A percentile compares a stretch with the other conserved stretches of the same genome.
These are phyloP conservation scores for Delia radicum DNA, from an alignment of 1,140 invertebrate species.

Conservation along the genomic window DNA sequence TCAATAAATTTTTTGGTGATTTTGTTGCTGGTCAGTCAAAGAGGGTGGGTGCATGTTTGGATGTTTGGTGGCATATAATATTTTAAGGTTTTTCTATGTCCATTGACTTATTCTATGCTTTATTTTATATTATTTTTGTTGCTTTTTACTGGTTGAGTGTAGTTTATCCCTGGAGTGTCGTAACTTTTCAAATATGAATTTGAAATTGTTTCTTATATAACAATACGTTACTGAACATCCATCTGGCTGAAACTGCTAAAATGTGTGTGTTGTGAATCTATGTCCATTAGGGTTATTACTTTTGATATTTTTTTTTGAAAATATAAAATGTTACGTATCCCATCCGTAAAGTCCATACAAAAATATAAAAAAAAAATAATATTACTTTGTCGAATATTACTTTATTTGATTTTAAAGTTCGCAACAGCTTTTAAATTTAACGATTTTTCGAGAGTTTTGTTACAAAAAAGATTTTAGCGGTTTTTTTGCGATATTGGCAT, in stretches of 20 bases:
- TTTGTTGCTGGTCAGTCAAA: neutral
- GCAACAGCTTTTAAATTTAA: too few species aligned
- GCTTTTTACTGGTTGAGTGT: neutral
- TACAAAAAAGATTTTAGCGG: too few species aligned
- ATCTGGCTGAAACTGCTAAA: neutral
- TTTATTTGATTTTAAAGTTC: too few species aligned
- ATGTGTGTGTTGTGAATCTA: neutral
- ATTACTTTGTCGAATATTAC: too few species aligned
- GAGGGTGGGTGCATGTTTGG: neutral
- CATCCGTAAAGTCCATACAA: too few species aligned
- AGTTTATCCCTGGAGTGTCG: constrained; percentile 42
- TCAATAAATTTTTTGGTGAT: constrained; percentile 1
- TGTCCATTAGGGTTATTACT: neutral
- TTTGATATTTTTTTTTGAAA: neutral
- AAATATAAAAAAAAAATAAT: too few species aligned
- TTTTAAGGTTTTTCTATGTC: neutral
- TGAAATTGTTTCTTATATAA: constrained; percentile 39
- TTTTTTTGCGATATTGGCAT: too few species aligned
- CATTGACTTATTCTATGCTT: constrained; percentile 11
- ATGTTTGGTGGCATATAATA: neutral
- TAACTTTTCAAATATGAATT: constrained; percentile 52
- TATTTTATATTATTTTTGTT: constrained; percentile 3
- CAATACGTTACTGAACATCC: neutral
- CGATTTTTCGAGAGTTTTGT: too few species aligned
- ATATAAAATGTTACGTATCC: too few species aligned